Evolutionary conservation across 2,888 invertebrate genomes (phyloP).

Genomic region (Lepas anatifera): DNA sequence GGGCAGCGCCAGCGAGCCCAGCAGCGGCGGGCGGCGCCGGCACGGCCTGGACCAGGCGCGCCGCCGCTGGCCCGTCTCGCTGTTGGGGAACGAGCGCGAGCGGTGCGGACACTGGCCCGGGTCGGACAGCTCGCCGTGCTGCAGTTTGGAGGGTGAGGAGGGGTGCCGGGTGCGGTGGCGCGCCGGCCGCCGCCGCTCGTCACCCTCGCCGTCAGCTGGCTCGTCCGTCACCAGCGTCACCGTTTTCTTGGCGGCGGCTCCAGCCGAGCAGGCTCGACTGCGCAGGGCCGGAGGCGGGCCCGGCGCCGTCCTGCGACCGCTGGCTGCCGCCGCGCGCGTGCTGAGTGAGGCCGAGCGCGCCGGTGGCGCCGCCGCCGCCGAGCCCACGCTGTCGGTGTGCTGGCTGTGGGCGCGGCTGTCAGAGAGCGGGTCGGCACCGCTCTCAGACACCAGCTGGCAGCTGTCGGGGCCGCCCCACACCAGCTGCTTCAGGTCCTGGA

Average conservation of each 20-base stretch:
- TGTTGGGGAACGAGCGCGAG: slow-evolving; percentile 8
- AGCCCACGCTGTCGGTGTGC: not conserved
- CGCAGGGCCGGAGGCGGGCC: not conserved
- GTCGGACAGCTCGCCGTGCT: slow-evolving; percentile 3
- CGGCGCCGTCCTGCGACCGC: not conserved
- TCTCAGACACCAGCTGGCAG: slow-evolving; percentile 13
- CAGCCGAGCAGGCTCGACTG: not conserved
- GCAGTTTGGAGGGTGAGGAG: not conserved
- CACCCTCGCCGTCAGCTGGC: not conserved
- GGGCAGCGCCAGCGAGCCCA: slow-evolving; percentile 22
- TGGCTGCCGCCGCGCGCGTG: not conserved
- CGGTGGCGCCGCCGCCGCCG: not conserved
- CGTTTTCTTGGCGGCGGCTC: slow-evolving; percentile 4
- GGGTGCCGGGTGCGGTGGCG: not conserved
- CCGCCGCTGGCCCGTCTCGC: slow-evolving; percentile 7
- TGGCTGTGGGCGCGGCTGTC: slow-evolving; percentile 1
- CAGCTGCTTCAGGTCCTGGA: slow-evolving; percentile 34
- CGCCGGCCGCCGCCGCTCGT: not conserved
- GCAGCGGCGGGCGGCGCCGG: slow-evolving; percentile 13
- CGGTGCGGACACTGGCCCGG: slow-evolving; percentile 1
- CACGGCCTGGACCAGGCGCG: not conserved
- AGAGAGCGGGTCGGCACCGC: not conserved
- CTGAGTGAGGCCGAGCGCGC: slow-evolving; percentile 1
- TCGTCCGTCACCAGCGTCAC: slow-evolving; percentile 5
- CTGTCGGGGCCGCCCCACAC: slow-evolving; percentile 19